Evolutionary conservation across 2,888 invertebrate genomes (phyloP).

Genomic region (Synanthedon andrenaeformis): DNA sequence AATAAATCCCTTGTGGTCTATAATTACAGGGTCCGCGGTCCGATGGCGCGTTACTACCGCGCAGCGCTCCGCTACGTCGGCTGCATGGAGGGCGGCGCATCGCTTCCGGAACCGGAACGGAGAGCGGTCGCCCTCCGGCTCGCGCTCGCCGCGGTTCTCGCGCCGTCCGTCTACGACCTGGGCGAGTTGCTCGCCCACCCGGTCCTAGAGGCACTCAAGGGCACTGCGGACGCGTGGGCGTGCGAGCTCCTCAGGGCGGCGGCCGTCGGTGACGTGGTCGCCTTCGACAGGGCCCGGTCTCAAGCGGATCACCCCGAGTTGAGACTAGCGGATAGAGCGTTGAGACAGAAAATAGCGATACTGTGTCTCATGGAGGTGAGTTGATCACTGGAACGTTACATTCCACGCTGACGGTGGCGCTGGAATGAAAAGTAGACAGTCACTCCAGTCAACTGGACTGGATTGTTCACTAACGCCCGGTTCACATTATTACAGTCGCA

Average conservation of each 20-base stretch:
- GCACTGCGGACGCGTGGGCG: conserved; percentile 88
- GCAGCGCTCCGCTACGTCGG: conserved; percentile 87
- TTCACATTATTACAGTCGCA: too few relatives aligned
- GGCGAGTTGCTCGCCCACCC: conserved; percentile 98
- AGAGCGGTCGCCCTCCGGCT: conserved; percentile 81
- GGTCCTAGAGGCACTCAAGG: conserved; percentile 85
- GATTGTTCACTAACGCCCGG: too few relatives aligned
- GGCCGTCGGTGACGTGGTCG: conserved; percentile 81
- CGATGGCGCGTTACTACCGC: conserved; percentile 95
- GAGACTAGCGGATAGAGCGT: conserved; percentile 80
- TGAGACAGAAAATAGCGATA: conserved; percentile 93
- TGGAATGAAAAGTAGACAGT: too few relatives aligned
- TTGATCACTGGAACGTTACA: too few relatives aligned
- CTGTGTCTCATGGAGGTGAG: conserved; percentile 94
- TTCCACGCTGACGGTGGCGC: too few relatives aligned
- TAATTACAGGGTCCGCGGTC: conserved; percentile 80
- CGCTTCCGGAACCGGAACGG: conserved; percentile 28
- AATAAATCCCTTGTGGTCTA: too few relatives aligned
- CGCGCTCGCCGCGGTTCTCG: conserved; percentile 93
- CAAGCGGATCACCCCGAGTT: conserved; percentile 84
- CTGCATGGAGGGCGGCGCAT: conserved; percentile 41
- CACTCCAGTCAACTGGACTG: too few relatives aligned
- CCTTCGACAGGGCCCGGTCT: conserved; percentile 56
- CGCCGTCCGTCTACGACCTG: conserved; percentile 95
- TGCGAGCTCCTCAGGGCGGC: conserved; percentile 87